Evolutionary conservation across 2,888 invertebrate species (phyloP), one percentile per base, ranked within the genome.

Genomic region (Spilarctia lutea): DNA sequence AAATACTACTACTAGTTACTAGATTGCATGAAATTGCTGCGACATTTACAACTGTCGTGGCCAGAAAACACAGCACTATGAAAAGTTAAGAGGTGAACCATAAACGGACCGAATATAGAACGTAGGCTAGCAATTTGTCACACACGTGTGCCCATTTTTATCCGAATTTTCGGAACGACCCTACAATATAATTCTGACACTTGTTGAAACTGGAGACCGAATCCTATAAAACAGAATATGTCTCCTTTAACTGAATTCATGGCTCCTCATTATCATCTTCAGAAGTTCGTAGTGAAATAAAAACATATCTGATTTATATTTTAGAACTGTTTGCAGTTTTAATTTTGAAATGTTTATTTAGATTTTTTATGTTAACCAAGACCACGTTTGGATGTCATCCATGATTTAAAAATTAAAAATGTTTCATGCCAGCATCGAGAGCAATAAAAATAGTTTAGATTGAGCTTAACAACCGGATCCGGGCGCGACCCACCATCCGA

Each of bases 381-480:
- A 35, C 33, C 33, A 33, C 30, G 45, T 2, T 48, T 68, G 63
- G 63, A 63, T 68, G 11, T 11, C 30, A 48, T 27, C 48, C 30
- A 81, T 30, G 30, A 39, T 67, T 67, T 67, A 39, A 18, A 85
- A 83, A 86, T 89, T 87, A 82, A 87, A 91, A 90, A 91, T 90
- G 88, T 85, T 89, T 88, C 88, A 89, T 89, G 88, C 88, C 86
- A 87, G 88, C 92, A 91, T 90, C 88, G 84, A 88, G 84, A 82
- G 91, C 88, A 91, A 94, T 94, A 94, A 94, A 95, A 94, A 95
- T 94, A 93, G 93, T 91, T 93, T 92, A 88, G 90, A 92, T 92
- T 88, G 89, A 88, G 91, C 89, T 90, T 91, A 91, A 93, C 91
- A 92, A 92, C 94, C 95, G 93, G 94, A 94, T 94, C 93, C 94